Evolutionary conservation across 2,797 vertebrate species (phyloP), one percentile per base, ranked within the genome.

Genomic region (Heterohyrax brucei): DNA sequence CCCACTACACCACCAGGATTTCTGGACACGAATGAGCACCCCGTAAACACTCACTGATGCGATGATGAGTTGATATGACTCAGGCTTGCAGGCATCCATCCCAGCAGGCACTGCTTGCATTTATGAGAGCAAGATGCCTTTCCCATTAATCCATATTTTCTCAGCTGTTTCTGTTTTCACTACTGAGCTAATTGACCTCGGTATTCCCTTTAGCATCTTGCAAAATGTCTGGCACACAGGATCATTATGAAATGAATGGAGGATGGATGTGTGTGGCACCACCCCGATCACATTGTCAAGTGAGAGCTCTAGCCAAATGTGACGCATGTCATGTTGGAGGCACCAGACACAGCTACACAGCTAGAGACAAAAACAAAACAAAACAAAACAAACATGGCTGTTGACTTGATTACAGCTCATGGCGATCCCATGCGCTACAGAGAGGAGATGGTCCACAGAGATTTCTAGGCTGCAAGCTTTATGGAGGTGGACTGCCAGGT

Each of bases 181-280:
- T 84, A 56, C 66, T 79, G 68, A 89, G 75, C 62, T 59, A 77
- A 85, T 21, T 48, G 9, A 94, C 86, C 79, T 95, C 44, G 73
- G 3, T 33, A 72, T 68, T 26, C 59, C 19, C 21, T 66, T 70
- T 33, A 92, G 28, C 44, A 76, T 39, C 30, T 1, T 88, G 68
- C 3, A 84, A 72, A 85, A 68, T 62, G 26, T 62, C 24, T 84
- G 33, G 70, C 18, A 82, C 3, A 39, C 78, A 30, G 14, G 5
- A 30, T 5, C 19, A 83, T n/a, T 44, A 5, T 28, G 73, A 70
- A 72, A 87, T 79, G 33, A 46, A 56, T 80, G 64, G 14, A 48
- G 9, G 18, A 48, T 81, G 61, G 61, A 73, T 21, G 8, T 56
- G 39, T 24, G 70, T 82, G 72, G 46, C 7, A 90, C 1, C 44